Evolutionary conservation across 2,797 vertebrate species (phyloP), one percentile per base, ranked within the genome.

Genomic region (Macropus fuliginosus): DNA sequence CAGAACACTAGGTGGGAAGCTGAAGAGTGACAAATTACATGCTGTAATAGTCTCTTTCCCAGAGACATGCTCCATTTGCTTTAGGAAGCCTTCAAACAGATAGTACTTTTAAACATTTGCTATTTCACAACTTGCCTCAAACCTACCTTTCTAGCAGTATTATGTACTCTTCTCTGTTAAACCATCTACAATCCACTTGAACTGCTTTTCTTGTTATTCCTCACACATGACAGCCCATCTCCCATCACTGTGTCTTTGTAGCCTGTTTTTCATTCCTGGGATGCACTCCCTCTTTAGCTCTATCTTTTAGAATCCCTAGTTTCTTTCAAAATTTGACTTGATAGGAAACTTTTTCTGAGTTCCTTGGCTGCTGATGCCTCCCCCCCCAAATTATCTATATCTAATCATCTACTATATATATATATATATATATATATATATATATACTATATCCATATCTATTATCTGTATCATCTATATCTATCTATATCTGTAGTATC

Each of bases 1-100:
- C 90, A 95, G 4, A 93, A 93, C 91, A 54, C 31, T 91, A 90
- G 94, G 91, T n/a, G 87, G 94, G 96, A 95, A 57, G 52, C 66
- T 28, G 34, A 50, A 55, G 62, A 95, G 90, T 55, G 93, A 87
- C 55, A 95, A 94, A 29, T 50, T 93, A 24, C 29, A 56, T 0
- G 96, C 52, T 91, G 0, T 57, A 55, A 91, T 62, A 55, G 54
- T 93, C 96, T 97, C 54, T 94, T 92, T 92, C 34, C 1, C 4
- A 31, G 90, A 74, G 27, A 28, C 95, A 54, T 10, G 55, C 92
- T 81, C 34, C 52, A 0, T 87, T 21, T 0, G 0, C 54, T 95
- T 93, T 93, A 93, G 56, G 66, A 95, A 91, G 21, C 1, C 55
- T 95, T 46, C 50, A 92, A 94, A 40, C 89, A 24, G 18, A 57